Conservation (phyloP, 2,888 invertebrate species). For the Parascotia fuliginaria region DNA sequence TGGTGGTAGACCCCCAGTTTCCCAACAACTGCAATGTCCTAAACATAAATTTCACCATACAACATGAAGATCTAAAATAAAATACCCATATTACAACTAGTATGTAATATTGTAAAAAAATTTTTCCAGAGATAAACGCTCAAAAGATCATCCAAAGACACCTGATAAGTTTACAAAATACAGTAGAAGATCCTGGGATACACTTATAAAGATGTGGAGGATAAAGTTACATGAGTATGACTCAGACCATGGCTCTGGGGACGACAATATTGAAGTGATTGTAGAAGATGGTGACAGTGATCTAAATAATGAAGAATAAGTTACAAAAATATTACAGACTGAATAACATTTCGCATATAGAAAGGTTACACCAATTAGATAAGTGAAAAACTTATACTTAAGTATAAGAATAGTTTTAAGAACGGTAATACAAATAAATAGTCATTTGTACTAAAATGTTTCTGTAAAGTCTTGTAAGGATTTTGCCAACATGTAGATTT, state of each 20-base stretch:
- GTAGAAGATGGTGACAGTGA: slow-evolving; percentile 13
- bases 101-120: no score
- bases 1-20: no score
- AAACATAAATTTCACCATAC: no score
- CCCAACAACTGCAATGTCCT: no score
- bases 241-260: slow-evolving; percentile 55
- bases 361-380: background rate
- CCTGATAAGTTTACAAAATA: slow-evolving; percentile 95
- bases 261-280: slow-evolving; percentile 11
- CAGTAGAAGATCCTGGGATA: slow-evolving; percentile 97
- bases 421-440: background rate
- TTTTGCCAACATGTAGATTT: no score
- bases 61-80: no score
- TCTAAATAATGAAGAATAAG: slow-evolving; percentile 17
- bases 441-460: background rate
- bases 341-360: background rate
- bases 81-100: no score
- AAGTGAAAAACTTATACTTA: background rate
- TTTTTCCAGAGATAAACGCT: slow-evolving; percentile 85
- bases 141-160: slow-evolving; percentile 92
- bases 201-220: slow-evolving; percentile 94
- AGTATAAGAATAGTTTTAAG: background rate
- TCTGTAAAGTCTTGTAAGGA: background rate
- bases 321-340: background rate
- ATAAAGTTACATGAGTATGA: slow-evolving; percentile 93